These are phyloP conservation scores for Dendroctonus ponderosae DNA, from an alignment of 1,140 invertebrate species.

Conservation along the genomic window DNA sequence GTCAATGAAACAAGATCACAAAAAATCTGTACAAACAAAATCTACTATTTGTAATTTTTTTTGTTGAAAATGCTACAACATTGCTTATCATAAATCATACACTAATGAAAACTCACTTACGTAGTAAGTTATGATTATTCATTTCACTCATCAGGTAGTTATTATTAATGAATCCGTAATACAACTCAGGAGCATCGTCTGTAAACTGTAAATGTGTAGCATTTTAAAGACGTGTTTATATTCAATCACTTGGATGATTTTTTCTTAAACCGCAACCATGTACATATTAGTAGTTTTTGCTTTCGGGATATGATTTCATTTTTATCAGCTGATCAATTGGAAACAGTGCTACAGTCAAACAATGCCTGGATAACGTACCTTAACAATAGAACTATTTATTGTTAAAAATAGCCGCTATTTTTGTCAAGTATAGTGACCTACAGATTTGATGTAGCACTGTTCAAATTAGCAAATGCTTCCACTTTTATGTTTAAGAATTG, in stretches of 20 bases:
- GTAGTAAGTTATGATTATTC: background rate
- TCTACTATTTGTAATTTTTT: background rate
- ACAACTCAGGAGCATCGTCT: background rate
- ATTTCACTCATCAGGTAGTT: background rate
- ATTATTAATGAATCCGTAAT: too few species aligned
- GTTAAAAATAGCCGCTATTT: background rate
- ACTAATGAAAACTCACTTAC: too few species aligned
- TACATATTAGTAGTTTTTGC: conserved; percentile 40
- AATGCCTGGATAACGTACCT: too few species aligned
- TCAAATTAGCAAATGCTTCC: conserved; percentile 45
- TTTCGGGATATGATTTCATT: conserved; percentile 43
- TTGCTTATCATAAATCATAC: too few species aligned
- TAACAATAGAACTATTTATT: background rate
- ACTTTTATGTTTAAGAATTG: conserved; percentile 43
- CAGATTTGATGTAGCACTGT: background rate
- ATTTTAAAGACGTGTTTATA: conserved; percentile 28
- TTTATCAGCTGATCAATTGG: conserved; percentile 26
- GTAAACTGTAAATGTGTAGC: conserved; percentile 1
- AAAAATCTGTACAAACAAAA: conserved; percentile 21
- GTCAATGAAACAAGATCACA: conserved; percentile 14
- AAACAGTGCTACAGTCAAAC: conserved; percentile 33
- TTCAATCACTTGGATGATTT: conserved; percentile 40
- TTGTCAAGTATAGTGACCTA: background rate
- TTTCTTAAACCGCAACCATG: conserved; percentile 28
- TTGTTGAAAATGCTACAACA: too few species aligned